These are phyloP conservation scores for Phymatocera aterrima DNA, from an alignment of 2,888 invertebrate genomes.

Conservation along the genomic window DNA sequence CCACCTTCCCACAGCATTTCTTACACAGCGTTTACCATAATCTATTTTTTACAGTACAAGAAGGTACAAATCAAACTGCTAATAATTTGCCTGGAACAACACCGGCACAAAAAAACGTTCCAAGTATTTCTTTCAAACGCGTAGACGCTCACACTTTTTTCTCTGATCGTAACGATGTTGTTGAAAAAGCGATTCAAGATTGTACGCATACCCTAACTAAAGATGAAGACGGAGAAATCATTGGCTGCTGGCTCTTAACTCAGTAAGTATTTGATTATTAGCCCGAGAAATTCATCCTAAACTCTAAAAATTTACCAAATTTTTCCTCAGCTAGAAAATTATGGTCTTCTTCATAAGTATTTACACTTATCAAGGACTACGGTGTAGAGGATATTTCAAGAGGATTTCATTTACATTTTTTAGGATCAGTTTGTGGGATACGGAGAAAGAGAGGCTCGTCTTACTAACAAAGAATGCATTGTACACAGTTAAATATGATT, in stretches of 20 bases:
- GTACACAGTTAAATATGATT: conserved; percentile 89
- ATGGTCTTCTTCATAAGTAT: no score
- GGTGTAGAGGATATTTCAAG: no score
- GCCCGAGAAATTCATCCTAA: neutral
- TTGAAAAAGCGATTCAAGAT: conserved; percentile 84
- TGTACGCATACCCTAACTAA: conserved; percentile 82
- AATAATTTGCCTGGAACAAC: neutral
- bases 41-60: neutral
- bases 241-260: conserved; percentile 88
- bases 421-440: conserved; percentile 92
- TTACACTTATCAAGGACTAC: no score
- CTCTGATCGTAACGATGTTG: conserved; percentile 84
- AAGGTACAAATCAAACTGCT: neutral
- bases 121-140: conserved; percentile 61
- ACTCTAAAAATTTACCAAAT: neutral
- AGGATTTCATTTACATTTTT: no score
- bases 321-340: no score
- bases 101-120: conserved; percentile 46
- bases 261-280: conserved; percentile 81
- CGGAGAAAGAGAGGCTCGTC: conserved; percentile 88
- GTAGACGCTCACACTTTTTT: conserved; percentile 82
- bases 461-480: conserved; percentile 85
- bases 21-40: neutral
- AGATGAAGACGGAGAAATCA: conserved; percentile 82
- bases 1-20: neutral